A percentile compares a stretch with the other conserved stretches of the same genome.
phyloP scores from a whole-genome alignment of 2,888 invertebrate species.

The Atherix ibis region DNA sequence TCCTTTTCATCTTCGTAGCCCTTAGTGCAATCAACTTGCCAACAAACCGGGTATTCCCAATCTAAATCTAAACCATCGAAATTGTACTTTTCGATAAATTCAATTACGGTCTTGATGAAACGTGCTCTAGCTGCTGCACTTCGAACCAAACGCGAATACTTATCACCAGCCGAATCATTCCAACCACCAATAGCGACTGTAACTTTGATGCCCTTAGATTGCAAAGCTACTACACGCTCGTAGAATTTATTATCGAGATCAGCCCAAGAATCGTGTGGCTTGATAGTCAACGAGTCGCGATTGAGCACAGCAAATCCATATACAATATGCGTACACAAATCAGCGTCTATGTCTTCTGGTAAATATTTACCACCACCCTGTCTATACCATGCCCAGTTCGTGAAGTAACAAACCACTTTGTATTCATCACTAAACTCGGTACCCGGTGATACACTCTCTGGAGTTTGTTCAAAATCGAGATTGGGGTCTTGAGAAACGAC shows the following conservation, averaged over 20 bases:
- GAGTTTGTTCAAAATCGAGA: constrained; percentile 19
- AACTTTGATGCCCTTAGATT: constrained; percentile 58
- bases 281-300: constrained; percentile 54
- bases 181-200: constrained; percentile 84
- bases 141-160: constrained; percentile 70
- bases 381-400: constrained; percentile 90
- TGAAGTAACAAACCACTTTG: constrained; percentile 81
- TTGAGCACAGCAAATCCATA: constrained; percentile 85
- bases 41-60: constrained; percentile 89
- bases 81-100: constrained; percentile 61
- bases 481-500: constrained; percentile 20
- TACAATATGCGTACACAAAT: constrained; percentile 79
- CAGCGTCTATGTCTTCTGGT: constrained; percentile 67
- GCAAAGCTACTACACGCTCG: constrained; percentile 63
- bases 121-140: constrained; percentile 50
- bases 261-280: constrained; percentile 76
- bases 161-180: constrained; percentile 86
- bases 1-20: constrained; percentile 68
- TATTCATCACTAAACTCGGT: constrained; percentile 30
- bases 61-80: constrained; percentile 88
- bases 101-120: constrained; percentile 58
- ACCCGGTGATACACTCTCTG: constrained; percentile 10
- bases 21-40: constrained; percentile 75
- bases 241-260: constrained; percentile 86
- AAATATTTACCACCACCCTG: constrained; percentile 66